Percentiles rank a stretch among this genome's conserved stretches.
These are phyloP conservation scores for Diogma glabrata DNA, from an alignment of 2,888 invertebrate species.

Conservation along the genomic window DNA sequence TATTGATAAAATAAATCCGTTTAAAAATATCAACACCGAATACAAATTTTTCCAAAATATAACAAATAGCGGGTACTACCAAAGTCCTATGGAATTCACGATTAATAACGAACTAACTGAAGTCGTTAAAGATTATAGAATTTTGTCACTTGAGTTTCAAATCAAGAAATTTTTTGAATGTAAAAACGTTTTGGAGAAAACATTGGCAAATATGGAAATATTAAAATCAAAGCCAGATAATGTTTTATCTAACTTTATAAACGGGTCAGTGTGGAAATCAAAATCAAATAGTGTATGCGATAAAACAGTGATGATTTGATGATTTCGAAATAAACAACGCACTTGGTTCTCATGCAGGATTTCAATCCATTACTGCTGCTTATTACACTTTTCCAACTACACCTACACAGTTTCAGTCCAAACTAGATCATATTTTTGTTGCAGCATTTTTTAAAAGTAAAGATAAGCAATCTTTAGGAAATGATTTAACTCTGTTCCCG, in stretches of 20 bases:
- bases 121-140: neutral
- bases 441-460: neutral
- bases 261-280: neutral
- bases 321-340: neutral
- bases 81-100: neutral
- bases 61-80: neutral
- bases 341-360: neutral
- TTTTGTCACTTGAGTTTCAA: neutral
- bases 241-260: neutral
- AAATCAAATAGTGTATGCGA: neutral
- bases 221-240: neutral
- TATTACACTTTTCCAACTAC: neutral
- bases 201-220: neutral
- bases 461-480: neutral
- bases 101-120: conserved; percentile 4
- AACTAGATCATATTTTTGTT: conserved; percentile 2
- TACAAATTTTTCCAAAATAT: neutral
- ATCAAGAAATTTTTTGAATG: neutral
- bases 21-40: neutral
- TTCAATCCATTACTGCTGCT: neutral
- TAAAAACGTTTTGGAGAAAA: neutral
- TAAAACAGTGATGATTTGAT: neutral
- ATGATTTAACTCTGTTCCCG: neutral
- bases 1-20: neutral
- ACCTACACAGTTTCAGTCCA: neutral